These are phyloP conservation scores for Chanos chanos DNA, from an alignment of 2,797 vertebrate species.

Conservation along the genomic window DNA sequence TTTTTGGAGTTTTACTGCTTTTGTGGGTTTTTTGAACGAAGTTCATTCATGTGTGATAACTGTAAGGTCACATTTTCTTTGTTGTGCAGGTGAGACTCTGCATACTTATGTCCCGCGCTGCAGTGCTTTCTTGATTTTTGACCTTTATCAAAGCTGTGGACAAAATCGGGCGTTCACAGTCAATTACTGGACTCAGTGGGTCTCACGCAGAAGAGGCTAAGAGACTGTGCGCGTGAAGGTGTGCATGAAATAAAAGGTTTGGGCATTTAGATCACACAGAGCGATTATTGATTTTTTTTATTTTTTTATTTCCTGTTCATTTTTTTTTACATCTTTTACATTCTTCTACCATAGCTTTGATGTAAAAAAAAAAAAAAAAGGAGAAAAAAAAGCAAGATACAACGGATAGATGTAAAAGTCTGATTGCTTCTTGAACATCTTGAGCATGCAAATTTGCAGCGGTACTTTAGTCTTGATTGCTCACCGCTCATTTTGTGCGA, in stretches of 20 bases:
- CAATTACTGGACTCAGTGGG: conserved; percentile 42
- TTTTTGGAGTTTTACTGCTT: no score
- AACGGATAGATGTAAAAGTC: background rate
- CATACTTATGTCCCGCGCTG: conserved; percentile 16
- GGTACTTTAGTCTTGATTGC: conserved; percentile 38
- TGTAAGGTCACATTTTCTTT: conserved; percentile 12
- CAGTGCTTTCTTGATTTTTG: conserved; percentile 31
- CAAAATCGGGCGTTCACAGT: conserved; percentile 40
- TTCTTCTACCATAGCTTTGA: no score
- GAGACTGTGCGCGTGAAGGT: background rate
- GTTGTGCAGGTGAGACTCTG: conserved; percentile 7
- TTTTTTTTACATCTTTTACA: no score
- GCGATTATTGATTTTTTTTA: no score
- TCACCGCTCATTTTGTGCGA: conserved; percentile 9
- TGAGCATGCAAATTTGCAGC: conserved; percentile 21
- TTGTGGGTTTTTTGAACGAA: no score
- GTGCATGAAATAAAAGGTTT: no score
- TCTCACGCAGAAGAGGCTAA: conserved; percentile 27
- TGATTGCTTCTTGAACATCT: conserved; percentile 33
- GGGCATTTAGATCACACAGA: no score
- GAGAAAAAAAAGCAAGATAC: conserved; percentile 17
- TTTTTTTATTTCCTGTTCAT: no score
- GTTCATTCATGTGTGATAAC: conserved; percentile 1
- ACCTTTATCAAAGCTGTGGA: conserved; percentile 36
- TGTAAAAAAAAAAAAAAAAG: no score